Conservation (phyloP, 1,140 invertebrate species). For the Lucilia sericata region DNA sequence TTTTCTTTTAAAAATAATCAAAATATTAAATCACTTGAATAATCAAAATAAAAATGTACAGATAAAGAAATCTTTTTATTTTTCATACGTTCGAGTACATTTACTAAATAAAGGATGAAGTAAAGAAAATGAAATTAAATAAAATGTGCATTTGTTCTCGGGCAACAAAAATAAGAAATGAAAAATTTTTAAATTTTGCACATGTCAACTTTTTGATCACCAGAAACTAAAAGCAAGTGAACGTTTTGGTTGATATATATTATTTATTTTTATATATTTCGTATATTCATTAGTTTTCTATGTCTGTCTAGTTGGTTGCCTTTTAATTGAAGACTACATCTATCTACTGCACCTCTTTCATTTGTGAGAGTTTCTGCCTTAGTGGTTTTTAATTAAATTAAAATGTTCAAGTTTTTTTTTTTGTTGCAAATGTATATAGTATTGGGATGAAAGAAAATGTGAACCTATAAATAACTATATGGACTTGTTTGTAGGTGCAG, state of each 20-base stretch:
- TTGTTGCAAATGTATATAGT: too few species aligned
- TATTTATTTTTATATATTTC: too few species aligned
- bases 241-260: too few species aligned
- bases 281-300: background rate
- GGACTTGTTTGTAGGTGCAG: conserved; percentile 21
- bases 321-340: conserved; percentile 1
- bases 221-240: background rate
- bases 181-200: conserved; percentile 15
- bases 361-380: background rate
- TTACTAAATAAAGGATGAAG: background rate
- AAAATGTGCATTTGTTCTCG: conserved; percentile 18
- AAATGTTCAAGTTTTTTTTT: background rate
- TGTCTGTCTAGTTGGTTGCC: background rate
- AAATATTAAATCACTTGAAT: conserved; percentile 9
- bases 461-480: too few species aligned
- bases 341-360: conserved; percentile 1
- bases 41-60: background rate
- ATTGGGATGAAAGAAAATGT: too few species aligned
- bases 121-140: too few species aligned
- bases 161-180: background rate
- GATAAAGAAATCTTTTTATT: background rate
- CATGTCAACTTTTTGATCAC: conserved; percentile 6
- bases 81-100: background rate
- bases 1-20: background rate
- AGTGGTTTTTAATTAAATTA: conserved; percentile 28